Conservation (phyloP, 2,888 invertebrate genomes). For the Tachystola acroxantha region DNA sequence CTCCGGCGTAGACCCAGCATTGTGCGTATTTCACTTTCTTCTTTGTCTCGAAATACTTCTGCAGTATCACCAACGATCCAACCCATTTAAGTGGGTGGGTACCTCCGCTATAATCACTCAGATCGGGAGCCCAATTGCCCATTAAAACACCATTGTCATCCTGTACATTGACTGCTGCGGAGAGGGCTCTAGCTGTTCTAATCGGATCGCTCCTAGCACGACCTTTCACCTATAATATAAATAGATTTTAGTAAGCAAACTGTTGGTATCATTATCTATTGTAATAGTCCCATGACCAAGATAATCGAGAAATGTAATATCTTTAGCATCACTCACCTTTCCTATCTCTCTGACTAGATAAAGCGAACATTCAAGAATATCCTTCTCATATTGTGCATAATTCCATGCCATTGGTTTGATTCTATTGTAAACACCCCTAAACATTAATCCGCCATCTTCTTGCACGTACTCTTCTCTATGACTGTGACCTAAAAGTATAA, state of each 20-base stretch:
- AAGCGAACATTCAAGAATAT: constrained; percentile 88
- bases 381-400: constrained; percentile 91
- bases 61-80: constrained; percentile 91
- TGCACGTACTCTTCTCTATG: constrained; percentile 90
- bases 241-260: neutral
- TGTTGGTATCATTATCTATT: neutral
- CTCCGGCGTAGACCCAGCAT: constrained; percentile 97
- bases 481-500: constrained; percentile 71
- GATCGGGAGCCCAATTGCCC: constrained; percentile 93
- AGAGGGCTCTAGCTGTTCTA: constrained; percentile 86
- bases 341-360: constrained; percentile 85
- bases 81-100: constrained; percentile 93
- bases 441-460: constrained; percentile 93
- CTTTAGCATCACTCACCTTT: constrained; percentile 56
- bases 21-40: constrained; percentile 96
- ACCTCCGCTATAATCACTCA: constrained; percentile 90
- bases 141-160: constrained; percentile 92
- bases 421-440: constrained; percentile 91
- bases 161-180: constrained; percentile 91
- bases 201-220: constrained; percentile 87
- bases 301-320: no score
- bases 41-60: constrained; percentile 89
- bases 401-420: constrained; percentile 94
- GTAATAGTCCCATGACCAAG: neutral
- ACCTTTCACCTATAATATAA: constrained; percentile 60